phyloP scores from a whole-genome alignment of 2,888 invertebrate species.

The Cyclophora albipunctata region DNA sequence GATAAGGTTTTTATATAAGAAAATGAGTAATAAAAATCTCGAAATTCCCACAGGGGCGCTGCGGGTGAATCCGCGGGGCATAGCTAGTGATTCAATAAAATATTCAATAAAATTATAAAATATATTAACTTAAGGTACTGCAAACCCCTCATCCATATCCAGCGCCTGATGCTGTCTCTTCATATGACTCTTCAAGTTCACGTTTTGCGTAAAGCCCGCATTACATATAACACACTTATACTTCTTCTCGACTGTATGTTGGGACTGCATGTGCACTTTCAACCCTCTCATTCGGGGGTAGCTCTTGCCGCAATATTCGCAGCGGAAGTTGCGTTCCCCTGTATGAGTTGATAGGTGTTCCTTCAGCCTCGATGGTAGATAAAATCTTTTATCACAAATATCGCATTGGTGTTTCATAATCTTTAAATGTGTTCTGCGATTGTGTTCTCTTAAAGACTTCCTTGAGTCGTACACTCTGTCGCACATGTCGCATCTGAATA shows the following conservation, averaged over 20 bases:
- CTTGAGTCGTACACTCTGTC: conserved; percentile 58
- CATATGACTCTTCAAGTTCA: conserved; percentile 74
- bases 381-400: conserved; percentile 60
- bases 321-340: conserved; percentile 67
- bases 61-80: too few relatives aligned
- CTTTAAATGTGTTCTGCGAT: conserved; percentile 51
- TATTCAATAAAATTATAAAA: too few relatives aligned
- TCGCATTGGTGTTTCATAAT: conserved; percentile 58
- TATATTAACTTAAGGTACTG: too few relatives aligned
- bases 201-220: conserved; percentile 72
- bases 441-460: conserved; percentile 58
- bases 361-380: conserved; percentile 54
- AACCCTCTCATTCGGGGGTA: conserved; percentile 74
- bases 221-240: conserved; percentile 71
- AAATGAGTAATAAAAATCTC: too few relatives aligned
- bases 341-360: conserved; percentile 73
- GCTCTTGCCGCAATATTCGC: conserved; percentile 74
- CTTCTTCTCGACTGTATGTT: conserved; percentile 66
- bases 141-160: conserved; percentile 42
- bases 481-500: conserved; percentile 55
- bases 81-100: too few relatives aligned
- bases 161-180: conserved; percentile 66
- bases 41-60: too few relatives aligned
- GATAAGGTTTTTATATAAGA: too few relatives aligned
- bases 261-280: conserved; percentile 72